Base-by-base conservation (phyloP, 1,140 invertebrate genomes). In the Heliconius himera region DNA sequence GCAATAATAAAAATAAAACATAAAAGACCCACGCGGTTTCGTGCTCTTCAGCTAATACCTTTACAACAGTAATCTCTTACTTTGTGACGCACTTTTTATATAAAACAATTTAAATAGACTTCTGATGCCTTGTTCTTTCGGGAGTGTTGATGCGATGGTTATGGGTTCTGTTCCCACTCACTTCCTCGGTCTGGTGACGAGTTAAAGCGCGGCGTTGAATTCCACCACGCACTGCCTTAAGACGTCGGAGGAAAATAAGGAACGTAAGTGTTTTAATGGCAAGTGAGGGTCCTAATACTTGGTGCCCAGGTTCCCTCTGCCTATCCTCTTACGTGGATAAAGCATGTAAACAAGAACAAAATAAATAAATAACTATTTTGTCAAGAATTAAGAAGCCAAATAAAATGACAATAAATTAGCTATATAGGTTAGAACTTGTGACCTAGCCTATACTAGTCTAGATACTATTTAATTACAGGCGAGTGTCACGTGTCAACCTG, bases 401-500 rank as follows among this genome's bases (percentile, higher is more conserved):
- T 56, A 56, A 1, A 56, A 56, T 56, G 8, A n/a, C 54, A 56
- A n/a, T 56, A 20, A 22, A 22, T 22, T 29, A 29, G 3, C 22
- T 2, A 66, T 29, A 66, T 66, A 66, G 60, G 60, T 66, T 66
- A 66, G 22, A 66, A 29, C 1, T 9, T 29, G 11, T 9, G 11
- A 26, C 26, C 26, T 66, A 66, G 60, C 22, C 13, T 66, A n/a
- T 38, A 76, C 56, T 76, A 38, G 60, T 38, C 74, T 76, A 66
- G 74, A 60, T 76, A 66, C 74, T 76, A 76, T 76, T 76, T 66
- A 76, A 76, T 76, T 76, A 70, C 56, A n/a, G 18, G 41, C 75
- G n/a, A 22, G 73, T 83, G 74, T 83, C 79, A 56, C 66, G 77
- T 81, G 80, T 74, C 82, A 79, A 77, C 80, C 78, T 75, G 77